Percentiles rank a stretch among this genome's conserved stretches.
These are phyloP conservation scores for Zelostemma sp. DNA, from an alignment of 1,140 invertebrate genomes.

Conservation along the genomic window DNA sequence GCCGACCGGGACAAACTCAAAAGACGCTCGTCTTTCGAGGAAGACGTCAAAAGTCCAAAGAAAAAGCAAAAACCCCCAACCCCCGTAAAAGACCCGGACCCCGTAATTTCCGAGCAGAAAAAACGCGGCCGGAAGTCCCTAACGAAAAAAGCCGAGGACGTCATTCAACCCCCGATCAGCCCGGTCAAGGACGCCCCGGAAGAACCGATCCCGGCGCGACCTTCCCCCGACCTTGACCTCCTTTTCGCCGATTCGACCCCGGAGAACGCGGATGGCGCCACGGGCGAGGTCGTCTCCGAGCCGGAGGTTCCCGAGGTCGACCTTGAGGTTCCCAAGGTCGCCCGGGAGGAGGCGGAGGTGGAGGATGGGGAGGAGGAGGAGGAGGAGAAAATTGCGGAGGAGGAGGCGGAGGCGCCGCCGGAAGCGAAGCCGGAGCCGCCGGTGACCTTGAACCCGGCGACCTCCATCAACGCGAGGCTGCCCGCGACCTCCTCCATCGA, in stretches of 20 bases:
- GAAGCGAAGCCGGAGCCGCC: no score
- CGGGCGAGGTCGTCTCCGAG: constrained; percentile 72
- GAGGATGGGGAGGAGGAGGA: constrained; percentile 46
- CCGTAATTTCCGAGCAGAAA: constrained; percentile 39
- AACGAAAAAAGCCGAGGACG: constrained; percentile 54
- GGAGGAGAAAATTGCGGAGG: background rate
- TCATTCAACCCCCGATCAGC: constrained; percentile 5
- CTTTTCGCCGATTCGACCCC: constrained; percentile 59
- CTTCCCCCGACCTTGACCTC: constrained; percentile 54
- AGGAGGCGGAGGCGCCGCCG: no score
- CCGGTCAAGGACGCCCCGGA: constrained; percentile 69
- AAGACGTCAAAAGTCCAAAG: constrained; percentile 61
- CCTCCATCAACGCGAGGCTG: constrained; percentile 62
- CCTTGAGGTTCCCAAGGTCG: constrained; percentile 52
- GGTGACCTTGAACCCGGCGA: constrained; percentile 51
- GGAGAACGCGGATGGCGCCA: constrained; percentile 37
- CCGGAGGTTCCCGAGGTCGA: constrained; percentile 73
- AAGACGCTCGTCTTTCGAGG: constrained; percentile 61
- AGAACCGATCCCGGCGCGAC: constrained; percentile 68
- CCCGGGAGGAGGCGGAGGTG: constrained; percentile 32
- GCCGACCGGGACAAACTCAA: constrained; percentile 64
- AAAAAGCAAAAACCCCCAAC: constrained; percentile 57
- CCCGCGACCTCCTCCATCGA: constrained; percentile 67
- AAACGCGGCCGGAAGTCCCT: constrained; percentile 51
- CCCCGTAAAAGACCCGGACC: constrained; percentile 50